These are phyloP conservation scores for Eupeodes latifasciatus DNA, from an alignment of 2,888 invertebrate genomes.

Conservation along the genomic window DNA sequence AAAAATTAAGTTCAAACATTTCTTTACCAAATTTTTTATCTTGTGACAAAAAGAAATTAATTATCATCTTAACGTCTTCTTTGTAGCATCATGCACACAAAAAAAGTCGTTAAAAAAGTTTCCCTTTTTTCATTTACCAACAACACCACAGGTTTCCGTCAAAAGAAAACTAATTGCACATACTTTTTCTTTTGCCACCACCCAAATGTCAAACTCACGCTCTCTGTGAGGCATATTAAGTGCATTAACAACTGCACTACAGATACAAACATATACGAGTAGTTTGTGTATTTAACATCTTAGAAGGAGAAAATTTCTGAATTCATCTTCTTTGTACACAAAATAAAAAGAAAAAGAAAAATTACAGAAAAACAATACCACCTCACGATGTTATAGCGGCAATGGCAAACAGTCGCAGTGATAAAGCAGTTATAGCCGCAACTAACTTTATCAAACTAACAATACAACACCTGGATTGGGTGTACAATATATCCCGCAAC, in stretches of 20 bases:
- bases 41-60: not conserved
- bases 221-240: conserved; percentile 26
- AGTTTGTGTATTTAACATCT: conserved; percentile 34
- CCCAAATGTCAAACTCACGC: conserved; percentile 39
- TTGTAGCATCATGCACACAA: not conserved
- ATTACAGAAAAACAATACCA: conserved; percentile 29
- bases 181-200: conserved; percentile 46
- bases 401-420: conserved; percentile 22
- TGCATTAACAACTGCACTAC: conserved; percentile 17
- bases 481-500: conserved; percentile 32
- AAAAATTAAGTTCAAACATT: too few species aligned
- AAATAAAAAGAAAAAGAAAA: conserved; percentile 1
- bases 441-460: not conserved
- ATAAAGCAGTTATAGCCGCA: conserved; percentile 22
- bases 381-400: conserved; percentile 1
- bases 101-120: conserved; percentile 40
- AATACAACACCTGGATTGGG: conserved; percentile 34
- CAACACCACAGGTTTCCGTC: conserved; percentile 31
- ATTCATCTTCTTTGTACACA: conserved; percentile 21
- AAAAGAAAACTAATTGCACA: conserved; percentile 45
- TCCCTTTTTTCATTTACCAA: conserved; percentile 39
- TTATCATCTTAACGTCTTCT: not conserved
- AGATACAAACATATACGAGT: not conserved
- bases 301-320: conserved; percentile 59
- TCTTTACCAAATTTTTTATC: not conserved